Conservation (phyloP, 1,140 invertebrate species). For the Agrypnia vestita region DNA sequence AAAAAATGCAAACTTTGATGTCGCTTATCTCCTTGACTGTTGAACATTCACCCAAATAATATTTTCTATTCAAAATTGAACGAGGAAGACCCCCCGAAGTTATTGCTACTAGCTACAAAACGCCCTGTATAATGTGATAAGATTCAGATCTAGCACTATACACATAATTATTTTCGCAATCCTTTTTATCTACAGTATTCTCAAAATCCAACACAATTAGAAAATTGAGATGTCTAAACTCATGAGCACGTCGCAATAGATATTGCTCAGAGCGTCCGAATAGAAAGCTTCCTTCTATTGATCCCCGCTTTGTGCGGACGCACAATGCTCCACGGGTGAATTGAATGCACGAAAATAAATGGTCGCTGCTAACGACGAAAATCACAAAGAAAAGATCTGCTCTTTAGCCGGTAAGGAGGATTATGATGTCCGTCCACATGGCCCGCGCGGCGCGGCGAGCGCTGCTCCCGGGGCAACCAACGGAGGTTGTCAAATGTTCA, state of each 20-base stretch:
- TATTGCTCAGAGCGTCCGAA: slow-evolving; percentile 24
- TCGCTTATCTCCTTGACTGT: too few species aligned
- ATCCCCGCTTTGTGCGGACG: slow-evolving; percentile 18
- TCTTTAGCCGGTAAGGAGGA: slow-evolving; percentile 36
- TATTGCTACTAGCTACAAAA: too few species aligned
- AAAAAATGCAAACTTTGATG: too few species aligned
- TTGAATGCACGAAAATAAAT: slow-evolving; percentile 40
- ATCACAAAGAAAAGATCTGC: slow-evolving; percentile 43
- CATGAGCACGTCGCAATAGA: slow-evolving; percentile 11
- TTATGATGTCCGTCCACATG: slow-evolving; percentile 46
- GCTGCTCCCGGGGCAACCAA: background rate
- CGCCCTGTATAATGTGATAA: too few species aligned
- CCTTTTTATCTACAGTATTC: background rate
- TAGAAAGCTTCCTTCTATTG: slow-evolving; percentile 38
- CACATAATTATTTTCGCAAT: background rate
- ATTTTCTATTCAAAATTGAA: too few species aligned
- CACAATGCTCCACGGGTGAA: slow-evolving; percentile 38
- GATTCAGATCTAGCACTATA: too few species aligned
- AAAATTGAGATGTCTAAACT: slow-evolving; percentile 36
- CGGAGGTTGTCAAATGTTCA: background rate
- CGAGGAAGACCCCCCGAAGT: too few species aligned
- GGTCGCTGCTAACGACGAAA: slow-evolving; percentile 25
- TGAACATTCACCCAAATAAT: too few species aligned
- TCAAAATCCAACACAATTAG: background rate
- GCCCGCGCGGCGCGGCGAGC: background rate